These are phyloP conservation scores for Bicyclus anynana DNA, from an alignment of 1,140 invertebrate genomes.

Conservation along the genomic window DNA sequence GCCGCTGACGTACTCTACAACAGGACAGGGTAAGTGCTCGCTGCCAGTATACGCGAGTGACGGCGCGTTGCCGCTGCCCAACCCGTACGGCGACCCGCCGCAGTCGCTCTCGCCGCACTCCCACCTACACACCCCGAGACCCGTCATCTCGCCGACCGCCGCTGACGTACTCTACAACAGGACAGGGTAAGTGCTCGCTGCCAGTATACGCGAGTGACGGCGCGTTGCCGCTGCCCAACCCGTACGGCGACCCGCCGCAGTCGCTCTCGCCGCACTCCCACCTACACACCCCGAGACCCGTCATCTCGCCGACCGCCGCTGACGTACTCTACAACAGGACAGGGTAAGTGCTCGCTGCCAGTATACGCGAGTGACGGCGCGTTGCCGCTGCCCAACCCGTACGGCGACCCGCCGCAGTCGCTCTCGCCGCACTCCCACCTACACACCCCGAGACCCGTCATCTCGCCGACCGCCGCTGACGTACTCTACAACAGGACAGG, in stretches of 20 bases:
- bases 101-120: conserved; percentile 78
- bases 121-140: background rate
- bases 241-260: conserved; percentile 85
- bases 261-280: conserved; percentile 78
- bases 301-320: conserved; percentile 78
- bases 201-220: conserved; percentile 70
- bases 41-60: conserved; percentile 56
- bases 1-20: conserved; percentile 88
- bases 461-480: conserved; percentile 80
- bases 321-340: conserved; percentile 90
- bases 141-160: conserved; percentile 76
- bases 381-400: conserved; percentile 88
- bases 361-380: conserved; percentile 74
- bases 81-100: conserved; percentile 89
- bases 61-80: conserved; percentile 82
- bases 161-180: conserved; percentile 89
- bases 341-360: conserved; percentile 73
- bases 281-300: background rate
- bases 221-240: conserved; percentile 85
- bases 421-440: too few relatives aligned
- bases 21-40: conserved; percentile 81
- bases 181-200: conserved; percentile 79
- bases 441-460: too few relatives aligned
- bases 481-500: conserved; percentile 88
- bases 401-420: conserved; percentile 82